Conservation (phyloP, 2,113 vertebrate species). For the Phainopepla nitens region DNA sequence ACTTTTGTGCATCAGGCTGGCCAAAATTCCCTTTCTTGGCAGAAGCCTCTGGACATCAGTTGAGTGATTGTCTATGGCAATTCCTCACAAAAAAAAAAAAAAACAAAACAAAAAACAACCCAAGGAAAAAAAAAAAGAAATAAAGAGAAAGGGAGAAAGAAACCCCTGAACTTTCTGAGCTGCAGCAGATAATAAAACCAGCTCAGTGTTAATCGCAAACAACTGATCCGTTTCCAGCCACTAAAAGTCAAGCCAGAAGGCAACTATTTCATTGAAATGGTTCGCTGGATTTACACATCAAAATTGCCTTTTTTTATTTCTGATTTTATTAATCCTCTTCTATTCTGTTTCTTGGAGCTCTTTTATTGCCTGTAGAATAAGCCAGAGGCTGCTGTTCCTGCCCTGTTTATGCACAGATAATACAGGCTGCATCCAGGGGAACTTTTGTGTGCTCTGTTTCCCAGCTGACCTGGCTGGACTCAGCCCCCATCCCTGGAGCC, state of each 20-base stretch:
- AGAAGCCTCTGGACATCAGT: background rate
- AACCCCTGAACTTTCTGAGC: background rate
- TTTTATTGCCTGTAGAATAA: background rate
- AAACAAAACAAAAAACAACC: background rate
- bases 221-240: background rate
- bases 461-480: background rate
- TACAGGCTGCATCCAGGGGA: background rate
- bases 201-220: background rate
- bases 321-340: background rate
- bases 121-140: background rate
- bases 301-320: background rate
- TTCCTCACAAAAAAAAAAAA: background rate
- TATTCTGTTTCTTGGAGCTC: background rate
- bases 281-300: background rate
- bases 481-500: background rate
- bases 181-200: background rate
- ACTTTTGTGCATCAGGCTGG: background rate
- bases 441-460: background rate
- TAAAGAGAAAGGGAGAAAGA: background rate
- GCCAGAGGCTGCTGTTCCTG: background rate
- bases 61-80: background rate
- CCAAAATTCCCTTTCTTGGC: background rate
- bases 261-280: slow-evolving; percentile 17
- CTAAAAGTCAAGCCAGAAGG: slow-evolving; percentile 13
- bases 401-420: background rate